Evolutionary conservation across 2,797 vertebrate species (phyloP).

Genomic region (Cheirogaleus major): DNA sequence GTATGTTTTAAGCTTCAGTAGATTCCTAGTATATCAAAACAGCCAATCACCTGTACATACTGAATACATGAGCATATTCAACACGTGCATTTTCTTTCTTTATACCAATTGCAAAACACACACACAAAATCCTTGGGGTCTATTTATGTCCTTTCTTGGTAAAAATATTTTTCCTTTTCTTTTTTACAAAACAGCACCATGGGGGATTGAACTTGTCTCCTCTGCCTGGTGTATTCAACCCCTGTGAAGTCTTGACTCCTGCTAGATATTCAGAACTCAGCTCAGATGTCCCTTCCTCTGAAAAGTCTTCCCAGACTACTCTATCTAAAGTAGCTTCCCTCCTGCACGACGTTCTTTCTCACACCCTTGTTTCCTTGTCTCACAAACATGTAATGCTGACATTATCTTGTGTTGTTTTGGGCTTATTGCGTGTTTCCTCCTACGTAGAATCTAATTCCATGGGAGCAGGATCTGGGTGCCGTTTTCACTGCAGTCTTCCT

Average conservation of each 20-base stretch:
- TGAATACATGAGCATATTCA: background rate
- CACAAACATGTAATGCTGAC: background rate
- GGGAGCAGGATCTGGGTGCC: background rate
- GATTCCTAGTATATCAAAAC: background rate
- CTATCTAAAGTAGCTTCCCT: background rate
- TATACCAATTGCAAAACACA: slow-evolving; percentile 2
- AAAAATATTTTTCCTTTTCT: background rate
- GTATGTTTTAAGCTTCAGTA: background rate
- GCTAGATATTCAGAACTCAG: background rate
- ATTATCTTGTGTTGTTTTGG: background rate
- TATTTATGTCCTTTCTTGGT: background rate
- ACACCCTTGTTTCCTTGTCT: background rate
- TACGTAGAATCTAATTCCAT: background rate
- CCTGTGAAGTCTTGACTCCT: background rate
- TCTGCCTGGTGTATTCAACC: background rate
- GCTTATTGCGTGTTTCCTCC: background rate
- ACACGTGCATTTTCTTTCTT: background rate
- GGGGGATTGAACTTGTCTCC: background rate
- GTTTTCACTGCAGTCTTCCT: background rate
- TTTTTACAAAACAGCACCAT: background rate
- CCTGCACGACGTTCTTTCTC: background rate
- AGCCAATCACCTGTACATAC: background rate
- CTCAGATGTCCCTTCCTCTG: background rate
- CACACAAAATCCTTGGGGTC: background rate
- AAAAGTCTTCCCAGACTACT: background rate